phyloP scores from a whole-genome alignment of 2,113 vertebrate species.

The Cairina moschata region DNA sequence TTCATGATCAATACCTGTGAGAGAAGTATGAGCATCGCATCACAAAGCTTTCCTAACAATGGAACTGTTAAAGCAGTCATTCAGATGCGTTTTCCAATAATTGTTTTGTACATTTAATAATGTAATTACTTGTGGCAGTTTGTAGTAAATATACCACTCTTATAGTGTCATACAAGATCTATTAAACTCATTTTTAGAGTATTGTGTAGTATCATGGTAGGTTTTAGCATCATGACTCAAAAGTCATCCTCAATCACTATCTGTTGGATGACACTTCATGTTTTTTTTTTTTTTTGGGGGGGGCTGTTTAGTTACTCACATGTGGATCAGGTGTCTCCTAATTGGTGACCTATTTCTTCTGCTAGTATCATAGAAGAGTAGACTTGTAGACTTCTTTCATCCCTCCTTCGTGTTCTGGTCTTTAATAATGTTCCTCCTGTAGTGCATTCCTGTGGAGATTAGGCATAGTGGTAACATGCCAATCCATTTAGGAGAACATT shows the following conservation, averaged over 20 bases:
- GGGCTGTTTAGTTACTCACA: not conserved
- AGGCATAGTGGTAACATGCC: conserved; percentile 19
- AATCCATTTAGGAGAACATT: not conserved
- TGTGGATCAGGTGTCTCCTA: not conserved
- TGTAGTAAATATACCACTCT: not conserved
- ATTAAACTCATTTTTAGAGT: too few relatives aligned
- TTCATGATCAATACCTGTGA: not conserved
- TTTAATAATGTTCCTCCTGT: not conserved
- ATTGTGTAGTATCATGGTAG: not conserved
- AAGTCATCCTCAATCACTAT: not conserved
- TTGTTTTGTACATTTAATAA: not conserved
- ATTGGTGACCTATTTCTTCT: not conserved
- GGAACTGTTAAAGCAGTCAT: rapidly evolving
- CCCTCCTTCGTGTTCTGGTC: not conserved
- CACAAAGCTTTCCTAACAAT: not conserved
- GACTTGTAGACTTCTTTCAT: not conserved
- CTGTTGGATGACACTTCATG: not conserved
- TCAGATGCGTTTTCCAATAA: conserved; percentile 6
- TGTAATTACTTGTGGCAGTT: not conserved
- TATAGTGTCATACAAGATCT: not conserved
- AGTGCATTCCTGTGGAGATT: not conserved
- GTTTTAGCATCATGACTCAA: not conserved
- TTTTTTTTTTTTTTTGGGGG: not conserved
- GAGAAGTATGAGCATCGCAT: not conserved
- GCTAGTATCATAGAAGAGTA: not conserved